Evolutionary conservation across 2,888 invertebrate species (phyloP), one percentile per base, ranked within the genome.

Genomic region (Thumatha senex): DNA sequence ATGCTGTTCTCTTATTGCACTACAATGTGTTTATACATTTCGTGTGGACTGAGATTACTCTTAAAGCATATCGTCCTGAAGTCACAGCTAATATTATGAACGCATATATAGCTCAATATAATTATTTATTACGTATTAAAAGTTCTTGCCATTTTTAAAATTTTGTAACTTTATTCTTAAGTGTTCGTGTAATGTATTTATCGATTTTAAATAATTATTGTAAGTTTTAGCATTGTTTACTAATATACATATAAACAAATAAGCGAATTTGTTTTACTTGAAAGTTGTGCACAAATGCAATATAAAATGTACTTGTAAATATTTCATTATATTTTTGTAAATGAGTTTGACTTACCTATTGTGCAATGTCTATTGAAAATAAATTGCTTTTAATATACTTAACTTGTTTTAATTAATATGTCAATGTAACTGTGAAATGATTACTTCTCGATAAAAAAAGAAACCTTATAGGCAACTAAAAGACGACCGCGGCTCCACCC

Each of bases 321-420:
- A 74, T 48, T 59, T 68, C 58, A 55, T 58, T 67, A 58, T 83
- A 83, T 82, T 83, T 83, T 83, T 83, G 58, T 82, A 83, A 57
- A 58, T 66, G 45, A 46, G 56, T 57, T 65, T 54, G 58, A 57
- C 46, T 53, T 50, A 31, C 60, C 59, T 69, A 71, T 60, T 67
- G 76, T 76, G 75, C 76, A 76, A 77, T 76, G 61, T 76, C 60
- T 67, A 55, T 72, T 59, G 2, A 67, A 59, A 81, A 72, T 80
- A 78, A 72, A 80, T 68, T 59, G 80, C 80, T 80, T 82, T 79
- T 75, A 61, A 70, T 66, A 72, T 62, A 58, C 4, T 8, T 29
- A 42, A 9, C 3, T 24, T 5, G 1, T 18, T 18, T 39, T 39
- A 18, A 15, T 39, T 36, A 10, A 1, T n/a, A 12, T 12, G 34